Evolutionary conservation across 1,140 invertebrate genomes (phyloP).

Genomic region (Eupeodes corollae): DNA sequence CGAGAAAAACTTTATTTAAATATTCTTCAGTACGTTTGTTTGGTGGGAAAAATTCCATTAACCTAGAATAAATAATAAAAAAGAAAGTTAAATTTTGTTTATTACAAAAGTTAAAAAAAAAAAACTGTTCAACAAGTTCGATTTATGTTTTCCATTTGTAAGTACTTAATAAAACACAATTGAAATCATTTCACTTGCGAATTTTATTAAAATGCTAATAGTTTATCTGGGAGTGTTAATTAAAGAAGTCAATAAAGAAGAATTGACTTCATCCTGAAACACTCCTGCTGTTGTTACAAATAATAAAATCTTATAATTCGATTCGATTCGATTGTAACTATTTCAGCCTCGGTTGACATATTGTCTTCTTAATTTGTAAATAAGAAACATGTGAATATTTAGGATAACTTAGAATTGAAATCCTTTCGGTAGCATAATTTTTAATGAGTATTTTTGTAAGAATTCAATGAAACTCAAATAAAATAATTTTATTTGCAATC

Average conservation of each 20-base stretch:
- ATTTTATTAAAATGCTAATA: conserved; percentile 12
- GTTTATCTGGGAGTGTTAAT: conserved; percentile 31
- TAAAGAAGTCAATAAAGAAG: conserved; percentile 27
- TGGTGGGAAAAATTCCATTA: conserved; percentile 85
- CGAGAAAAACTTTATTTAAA: conserved; percentile 72
- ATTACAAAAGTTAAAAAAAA: too few species aligned
- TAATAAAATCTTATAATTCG: too few species aligned
- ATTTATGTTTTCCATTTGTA: too few species aligned
- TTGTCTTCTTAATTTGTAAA: too few species aligned
- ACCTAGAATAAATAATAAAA: conserved; percentile 40
- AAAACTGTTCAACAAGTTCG: too few species aligned
- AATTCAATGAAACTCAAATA: conserved; percentile 23
- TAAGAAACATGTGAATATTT: too few species aligned
- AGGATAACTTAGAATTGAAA: too few species aligned
- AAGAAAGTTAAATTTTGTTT: neutral
- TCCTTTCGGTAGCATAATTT: too few species aligned
- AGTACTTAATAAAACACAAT: conserved; percentile 21
- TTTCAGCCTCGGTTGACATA: too few species aligned
- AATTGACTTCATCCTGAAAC: conserved; percentile 31
- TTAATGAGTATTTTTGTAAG: too few species aligned
- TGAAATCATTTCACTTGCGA: conserved; percentile 28
- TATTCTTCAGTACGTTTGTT: conserved; percentile 86
- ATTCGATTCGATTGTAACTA: too few species aligned
- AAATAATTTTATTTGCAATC: conserved; percentile 27
- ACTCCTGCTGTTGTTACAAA: too few species aligned